A percentile compares a stretch with the other conserved stretches of the same genome.
Conservation (phyloP, 1,140 invertebrate genomes). For the Leptestheria dahalacensis region DNA sequence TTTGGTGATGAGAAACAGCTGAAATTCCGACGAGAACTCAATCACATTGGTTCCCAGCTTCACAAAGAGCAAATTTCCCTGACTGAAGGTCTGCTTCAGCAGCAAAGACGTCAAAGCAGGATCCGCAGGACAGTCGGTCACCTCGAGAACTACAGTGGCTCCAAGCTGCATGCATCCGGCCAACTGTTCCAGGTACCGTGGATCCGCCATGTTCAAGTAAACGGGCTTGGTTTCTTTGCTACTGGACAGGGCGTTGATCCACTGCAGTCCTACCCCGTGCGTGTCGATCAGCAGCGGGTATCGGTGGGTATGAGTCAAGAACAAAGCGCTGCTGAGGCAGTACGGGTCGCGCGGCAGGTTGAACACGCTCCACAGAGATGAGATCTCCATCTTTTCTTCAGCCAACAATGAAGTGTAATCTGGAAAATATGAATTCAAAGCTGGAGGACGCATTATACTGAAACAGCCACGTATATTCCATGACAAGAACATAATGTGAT, state of each 20-base stretch:
- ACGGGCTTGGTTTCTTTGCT: slow-evolving; percentile 4
- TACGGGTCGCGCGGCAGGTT: slow-evolving; percentile 2
- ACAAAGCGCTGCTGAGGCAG: not conserved
- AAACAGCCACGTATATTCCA: no score
- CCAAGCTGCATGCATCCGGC: slow-evolving; percentile 10
- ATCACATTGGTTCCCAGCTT: slow-evolving; percentile 2
- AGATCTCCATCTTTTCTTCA: not conserved
- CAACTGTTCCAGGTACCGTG: slow-evolving; percentile 7
- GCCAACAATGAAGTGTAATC: not conserved
- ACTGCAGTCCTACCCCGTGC: not conserved
- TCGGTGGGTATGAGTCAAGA: not conserved
- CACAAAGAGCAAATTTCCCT: slow-evolving; percentile 4
- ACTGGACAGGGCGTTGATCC: slow-evolving; percentile 2
- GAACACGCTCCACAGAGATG: not conserved
- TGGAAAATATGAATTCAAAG: no score
- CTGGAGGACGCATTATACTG: no score
- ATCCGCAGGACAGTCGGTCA: not conserved
- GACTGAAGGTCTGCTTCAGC: slow-evolving; percentile 8
- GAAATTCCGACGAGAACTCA: slow-evolving; percentile 8
- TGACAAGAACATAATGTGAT: no score
- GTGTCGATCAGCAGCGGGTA: slow-evolving; percentile 11
- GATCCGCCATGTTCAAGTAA: not conserved
- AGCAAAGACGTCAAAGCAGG: slow-evolving; percentile 2
- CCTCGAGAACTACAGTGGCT: not conserved
- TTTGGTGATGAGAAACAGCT: slow-evolving; percentile 1